Evolutionary conservation across 1,140 invertebrate species (phyloP), one percentile per base, ranked within the genome.

Genomic region (Brachionus sp.): DNA sequence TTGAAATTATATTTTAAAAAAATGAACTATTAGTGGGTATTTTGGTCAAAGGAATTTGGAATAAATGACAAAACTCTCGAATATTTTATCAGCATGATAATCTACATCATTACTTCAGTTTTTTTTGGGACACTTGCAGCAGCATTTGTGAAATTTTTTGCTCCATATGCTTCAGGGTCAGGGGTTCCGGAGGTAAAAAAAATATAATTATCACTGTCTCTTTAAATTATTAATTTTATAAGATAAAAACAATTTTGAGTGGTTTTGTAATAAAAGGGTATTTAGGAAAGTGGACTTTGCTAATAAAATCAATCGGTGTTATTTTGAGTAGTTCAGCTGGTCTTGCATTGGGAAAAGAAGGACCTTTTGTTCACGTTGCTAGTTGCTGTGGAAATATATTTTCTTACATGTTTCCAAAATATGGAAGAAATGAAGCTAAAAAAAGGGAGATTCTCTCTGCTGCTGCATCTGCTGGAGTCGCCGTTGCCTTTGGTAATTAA

Each of bases 221-320:
- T 37, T 66, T 66, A n/a, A n/a, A 33, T 16, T 35, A 9, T 66
- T 33, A 33, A 66, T 23, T 12, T n/a, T 33, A 16, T 25, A n/a
- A 80, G 77, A 80, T 80, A 29, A 80, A 99, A 91, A 99, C 97
- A 19, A 99, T 99, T 85, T 90, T 99, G 44, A 98, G 96, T 88
- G 98, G 98, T 4, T 99, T 99, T 89, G 98, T 99, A 86, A 99
- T 99, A 85, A 91, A 96, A 84, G 97, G 97, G 0, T 99, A 99
- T 89, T 90, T 99, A 64, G 97, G 98, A 50, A 99, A 98, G 90
- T 99, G 97, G 98, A 99, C 98, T 0, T 90, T 99, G 66, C 92
- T 99, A 35, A 98, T 99, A 85, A 99, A 99, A 90, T 96, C 95
- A n/a, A 87, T 91, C 5, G 90, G 90, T 23, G 89, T 82, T 37